These are phyloP conservation scores for Idaea straminata DNA, from an alignment of 2,888 invertebrate genomes.

Conservation along the genomic window DNA sequence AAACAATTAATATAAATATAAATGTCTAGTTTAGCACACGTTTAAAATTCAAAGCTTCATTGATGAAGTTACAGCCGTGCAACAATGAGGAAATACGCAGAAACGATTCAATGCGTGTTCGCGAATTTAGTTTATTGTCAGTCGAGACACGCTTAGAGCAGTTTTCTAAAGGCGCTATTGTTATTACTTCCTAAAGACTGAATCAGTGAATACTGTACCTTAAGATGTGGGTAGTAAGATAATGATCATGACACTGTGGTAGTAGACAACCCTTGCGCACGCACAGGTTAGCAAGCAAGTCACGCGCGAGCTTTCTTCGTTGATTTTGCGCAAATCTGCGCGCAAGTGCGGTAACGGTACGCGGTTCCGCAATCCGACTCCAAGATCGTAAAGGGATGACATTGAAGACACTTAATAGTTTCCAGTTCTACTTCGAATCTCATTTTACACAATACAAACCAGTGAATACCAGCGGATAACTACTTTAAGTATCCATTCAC, in stretches of 20 bases:
- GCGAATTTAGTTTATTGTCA: conserved; percentile 66
- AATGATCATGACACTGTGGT: conserved; percentile 19
- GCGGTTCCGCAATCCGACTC: conserved; percentile 67
- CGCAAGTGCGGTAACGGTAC: conserved; percentile 70
- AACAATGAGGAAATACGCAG: conserved; percentile 77
- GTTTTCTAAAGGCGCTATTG: conserved; percentile 57
- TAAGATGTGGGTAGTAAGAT: conserved; percentile 41
- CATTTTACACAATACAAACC: conserved; percentile 1
- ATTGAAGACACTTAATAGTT: conserved; percentile 14
- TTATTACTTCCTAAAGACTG: conserved; percentile 38
- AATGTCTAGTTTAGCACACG: not conserved
- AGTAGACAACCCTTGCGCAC: conserved; percentile 36
- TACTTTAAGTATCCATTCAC: conserved; percentile 15
- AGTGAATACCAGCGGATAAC: conserved; percentile 22
- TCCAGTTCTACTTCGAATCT: conserved; percentile 1
- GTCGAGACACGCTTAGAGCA: conserved; percentile 62
- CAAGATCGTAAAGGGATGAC: conserved; percentile 21
- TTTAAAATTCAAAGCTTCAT: conserved; percentile 68
- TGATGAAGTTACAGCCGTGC: conserved; percentile 59
- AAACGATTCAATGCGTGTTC: conserved; percentile 67
- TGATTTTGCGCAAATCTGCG: conserved; percentile 73
- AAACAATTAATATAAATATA: not conserved
- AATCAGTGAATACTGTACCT: conserved; percentile 44
- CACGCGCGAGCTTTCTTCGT: conserved; percentile 77
- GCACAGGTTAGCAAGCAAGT: conserved; percentile 59